phyloP scores from a whole-genome alignment of 1,140 invertebrate species.

The Zophobas atratus region DNA sequence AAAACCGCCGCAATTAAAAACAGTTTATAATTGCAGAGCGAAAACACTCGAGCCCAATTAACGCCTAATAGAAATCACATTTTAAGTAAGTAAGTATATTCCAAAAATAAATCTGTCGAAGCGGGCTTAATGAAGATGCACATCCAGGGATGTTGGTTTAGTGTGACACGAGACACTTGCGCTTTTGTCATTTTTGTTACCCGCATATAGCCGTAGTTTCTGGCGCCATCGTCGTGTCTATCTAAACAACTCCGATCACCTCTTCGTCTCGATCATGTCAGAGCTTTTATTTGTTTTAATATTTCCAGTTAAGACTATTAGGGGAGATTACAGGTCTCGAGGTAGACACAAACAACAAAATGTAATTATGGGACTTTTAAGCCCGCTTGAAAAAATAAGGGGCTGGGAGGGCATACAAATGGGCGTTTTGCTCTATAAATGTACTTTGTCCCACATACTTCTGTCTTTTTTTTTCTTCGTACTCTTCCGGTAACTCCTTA shows the following conservation, averaged over 20 bases:
- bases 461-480: too few species aligned
- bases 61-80: slow-evolving; percentile 33
- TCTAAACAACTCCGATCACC: slow-evolving; percentile 34
- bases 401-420: background rate
- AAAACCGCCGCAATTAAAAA: background rate
- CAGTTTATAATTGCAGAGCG: slow-evolving; percentile 23
- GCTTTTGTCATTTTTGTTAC: slow-evolving; percentile 38
- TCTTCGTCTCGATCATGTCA: slow-evolving; percentile 27
- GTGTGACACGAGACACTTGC: slow-evolving; percentile 33
- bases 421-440: too few species aligned
- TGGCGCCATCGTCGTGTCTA: slow-evolving; percentile 31
- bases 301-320: slow-evolving; percentile 39
- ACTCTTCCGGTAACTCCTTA: too few species aligned
- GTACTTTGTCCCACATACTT: too few species aligned
- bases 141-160: slow-evolving; percentile 15
- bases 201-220: slow-evolving; percentile 1
- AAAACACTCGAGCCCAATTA: slow-evolving; percentile 36
- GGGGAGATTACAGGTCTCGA: slow-evolving; percentile 21
- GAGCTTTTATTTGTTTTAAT: slow-evolving; percentile 37
- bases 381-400: background rate
- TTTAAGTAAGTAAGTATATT: background rate
- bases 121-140: slow-evolving; percentile 26
- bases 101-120: slow-evolving; percentile 36
- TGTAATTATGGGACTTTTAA: background rate
- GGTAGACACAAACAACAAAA: slow-evolving; percentile 18